These are phyloP conservation scores for Enteromius unitaeniatus DNA, from an alignment of 2,797 vertebrate genomes.

Conservation along the genomic window DNA sequence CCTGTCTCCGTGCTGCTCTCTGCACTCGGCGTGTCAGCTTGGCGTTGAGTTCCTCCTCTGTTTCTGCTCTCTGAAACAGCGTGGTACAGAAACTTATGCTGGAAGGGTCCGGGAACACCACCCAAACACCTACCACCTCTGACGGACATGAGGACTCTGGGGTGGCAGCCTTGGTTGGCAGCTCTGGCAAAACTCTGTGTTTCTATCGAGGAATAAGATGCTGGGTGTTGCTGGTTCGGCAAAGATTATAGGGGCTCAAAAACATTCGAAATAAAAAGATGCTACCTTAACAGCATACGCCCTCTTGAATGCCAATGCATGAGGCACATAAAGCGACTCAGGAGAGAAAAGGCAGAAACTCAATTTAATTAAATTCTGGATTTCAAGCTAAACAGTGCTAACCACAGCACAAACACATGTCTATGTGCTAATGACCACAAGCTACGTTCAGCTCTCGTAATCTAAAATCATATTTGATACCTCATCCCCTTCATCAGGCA, in stretches of 20 bases:
- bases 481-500: constrained; percentile 53
- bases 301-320: constrained; percentile 91
- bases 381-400: neutral
- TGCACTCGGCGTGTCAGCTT: constrained; percentile 88
- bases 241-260: constrained; percentile 23
- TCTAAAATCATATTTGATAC: constrained; percentile 28
- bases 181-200: constrained; percentile 32
- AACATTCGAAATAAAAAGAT: constrained; percentile 68
- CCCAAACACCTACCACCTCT: constrained; percentile 68
- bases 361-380: constrained; percentile 55
- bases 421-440: neutral
- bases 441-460: neutral
- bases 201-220: constrained; percentile 62
- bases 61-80: constrained; percentile 79
- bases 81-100: constrained; percentile 71
- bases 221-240: constrained; percentile 19
- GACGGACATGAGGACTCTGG: constrained; percentile 70
- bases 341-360: constrained; percentile 59
- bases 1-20: constrained; percentile 87
- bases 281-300: constrained; percentile 89
- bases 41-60: constrained; percentile 84
- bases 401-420: neutral
- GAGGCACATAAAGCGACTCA: constrained; percentile 90
- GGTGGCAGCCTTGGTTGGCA: constrained; percentile 43
- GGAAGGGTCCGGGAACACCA: constrained; percentile 66